phyloP scores from a whole-genome alignment of 2,113 vertebrate genomes.

The Cryptotis parvus region DNA sequence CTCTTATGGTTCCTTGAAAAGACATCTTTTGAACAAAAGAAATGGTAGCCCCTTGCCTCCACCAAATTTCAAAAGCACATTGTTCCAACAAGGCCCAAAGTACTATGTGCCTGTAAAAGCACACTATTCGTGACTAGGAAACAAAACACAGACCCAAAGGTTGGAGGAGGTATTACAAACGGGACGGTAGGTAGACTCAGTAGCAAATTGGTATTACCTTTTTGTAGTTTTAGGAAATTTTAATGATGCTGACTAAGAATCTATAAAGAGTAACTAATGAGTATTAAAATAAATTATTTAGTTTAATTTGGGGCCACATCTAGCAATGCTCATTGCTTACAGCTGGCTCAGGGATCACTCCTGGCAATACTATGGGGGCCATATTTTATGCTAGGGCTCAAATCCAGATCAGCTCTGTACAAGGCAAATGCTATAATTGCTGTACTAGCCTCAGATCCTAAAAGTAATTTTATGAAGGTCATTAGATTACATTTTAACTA shows the following conservation, averaged over 20 bases:
- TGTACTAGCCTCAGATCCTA: too few species aligned
- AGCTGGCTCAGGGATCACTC: too few species aligned
- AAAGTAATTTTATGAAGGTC: constrained; percentile 41
- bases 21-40: not conserved
- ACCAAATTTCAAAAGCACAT: rapidly evolving
- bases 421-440: not conserved
- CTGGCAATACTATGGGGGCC: too few species aligned
- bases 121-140: not conserved
- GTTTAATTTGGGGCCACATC: too few species aligned
- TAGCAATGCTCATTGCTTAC: too few species aligned
- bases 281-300: not conserved
- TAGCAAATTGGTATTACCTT: not conserved
- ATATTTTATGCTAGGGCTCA: too few species aligned
- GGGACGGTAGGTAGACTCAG: not conserved
- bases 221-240: constrained; percentile 6
- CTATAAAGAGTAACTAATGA: too few species aligned
- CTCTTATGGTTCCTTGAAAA: not conserved
- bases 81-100: not conserved
- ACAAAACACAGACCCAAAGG: not conserved
- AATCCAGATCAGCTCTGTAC: too few species aligned
- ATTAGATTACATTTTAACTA: not conserved
- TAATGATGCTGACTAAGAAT: constrained; percentile 36
- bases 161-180: not conserved
- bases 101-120: not conserved
- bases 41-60: not conserved